Base-by-base conservation (phyloP, 2,797 vertebrate genomes). In the Falco concolor region DNA sequence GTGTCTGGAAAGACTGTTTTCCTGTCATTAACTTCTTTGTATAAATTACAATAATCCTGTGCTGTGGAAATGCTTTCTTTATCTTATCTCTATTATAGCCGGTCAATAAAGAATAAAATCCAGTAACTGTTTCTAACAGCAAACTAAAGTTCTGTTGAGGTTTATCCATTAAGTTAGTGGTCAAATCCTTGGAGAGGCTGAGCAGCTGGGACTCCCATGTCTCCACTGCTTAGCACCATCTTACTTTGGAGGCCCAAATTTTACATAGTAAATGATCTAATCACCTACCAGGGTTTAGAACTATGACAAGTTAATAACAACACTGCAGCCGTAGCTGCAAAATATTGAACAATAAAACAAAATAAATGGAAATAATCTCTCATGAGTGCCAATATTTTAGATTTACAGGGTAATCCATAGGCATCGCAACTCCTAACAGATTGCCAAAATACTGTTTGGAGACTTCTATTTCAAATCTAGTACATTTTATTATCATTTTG, bases 291-390 rank as follows among this genome's bases (percentile, higher is more conserved):
- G 87, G 47, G 77, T 94, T 85, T 79, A 90, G 88, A 93, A 93
- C 65, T 92, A 79, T 85, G 81, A 89, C 57, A 63, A 89, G 89
- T 96, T 97, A 96, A 94, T 95, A 96, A 85, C 52, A 67, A 28
- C 87, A 73, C 45, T 56, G 78, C 70, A 88, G 54, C 79, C 47
- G 73, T 88, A 94, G 88, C 82, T 44, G 88, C 96, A 94, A 93
- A 97, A 87, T 96, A 97, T 95, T 97, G 82, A 68, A 81, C 85
- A 96, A 96, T 96, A 95, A 97, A 97, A 92, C 61, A 96, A 97
- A 97, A 95, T 70, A 96, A 95, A 95, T 94, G 81, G 93, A 97
- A 96, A 97, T 97, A 84, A 97, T 96, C 80, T 92, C 95, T 97
- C 93, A 49, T 16, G 65, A 92, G 75, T 97, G 95, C 81, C 90